These are phyloP conservation scores for Thalpophila matura DNA, from an alignment of 2,888 invertebrate genomes.

Conservation along the genomic window DNA sequence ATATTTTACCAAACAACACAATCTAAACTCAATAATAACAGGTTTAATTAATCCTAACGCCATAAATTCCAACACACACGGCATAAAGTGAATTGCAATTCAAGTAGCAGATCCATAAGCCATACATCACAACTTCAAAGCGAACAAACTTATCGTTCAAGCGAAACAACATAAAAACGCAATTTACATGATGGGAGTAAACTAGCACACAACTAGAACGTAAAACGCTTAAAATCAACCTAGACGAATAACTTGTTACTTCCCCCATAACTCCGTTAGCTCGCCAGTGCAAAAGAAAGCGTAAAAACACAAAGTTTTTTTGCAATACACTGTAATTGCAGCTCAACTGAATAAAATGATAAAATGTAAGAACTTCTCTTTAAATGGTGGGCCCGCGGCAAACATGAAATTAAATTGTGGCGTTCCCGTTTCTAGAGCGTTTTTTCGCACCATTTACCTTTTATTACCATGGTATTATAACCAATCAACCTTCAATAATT, in stretches of 20 bases:
- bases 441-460: constrained; percentile 59
- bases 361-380: constrained; percentile 67
- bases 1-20: background rate
- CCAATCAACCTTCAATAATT: no score
- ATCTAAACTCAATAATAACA: background rate
- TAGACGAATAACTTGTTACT: constrained; percentile 58
- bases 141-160: constrained; percentile 43
- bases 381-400: constrained; percentile 61
- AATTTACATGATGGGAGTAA: constrained; percentile 52
- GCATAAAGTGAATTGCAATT: constrained; percentile 14
- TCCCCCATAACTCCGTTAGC: constrained; percentile 66
- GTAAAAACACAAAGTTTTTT: constrained; percentile 68
- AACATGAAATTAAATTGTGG: constrained; percentile 73
- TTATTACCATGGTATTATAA: no score
- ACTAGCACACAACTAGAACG: constrained; percentile 17
- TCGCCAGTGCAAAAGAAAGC: constrained; percentile 69
- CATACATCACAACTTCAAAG: constrained; percentile 48
- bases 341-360: constrained; percentile 74
- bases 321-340: constrained; percentile 75
- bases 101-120: constrained; percentile 21
- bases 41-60: constrained; percentile 17
- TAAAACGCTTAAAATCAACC: constrained; percentile 47
- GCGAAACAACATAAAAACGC: constrained; percentile 55
- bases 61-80: constrained; percentile 3
- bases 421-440: constrained; percentile 47